Evolutionary conservation across 2,888 invertebrate genomes (phyloP), one percentile per base, ranked within the genome.

Genomic region (Ormyrus nitidulus): DNA sequence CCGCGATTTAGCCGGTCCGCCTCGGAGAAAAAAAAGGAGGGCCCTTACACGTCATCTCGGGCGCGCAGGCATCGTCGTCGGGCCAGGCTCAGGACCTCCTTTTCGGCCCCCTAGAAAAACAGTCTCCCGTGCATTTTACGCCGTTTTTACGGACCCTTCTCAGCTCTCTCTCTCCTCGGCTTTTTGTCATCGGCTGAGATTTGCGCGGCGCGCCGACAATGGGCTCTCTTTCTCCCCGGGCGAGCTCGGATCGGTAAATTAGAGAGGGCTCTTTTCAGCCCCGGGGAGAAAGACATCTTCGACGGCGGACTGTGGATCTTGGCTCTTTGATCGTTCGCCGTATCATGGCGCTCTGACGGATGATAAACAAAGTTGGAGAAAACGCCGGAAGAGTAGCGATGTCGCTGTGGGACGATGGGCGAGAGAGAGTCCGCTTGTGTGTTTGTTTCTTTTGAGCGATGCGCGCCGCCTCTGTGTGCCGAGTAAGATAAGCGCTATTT

Each of bases 121-220:
- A 46, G 51, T 11, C 6, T 66, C 10, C 53, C 69, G 71, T 65
- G 70, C 69, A 54, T 76, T 76, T 69, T 76, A 76, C 69, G 61
- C 34, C 59, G 66, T 66, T 77, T 77, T 77, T 70, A 58, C 77
- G n/a, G 75, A 70, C 70, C 75, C 80, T 69, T 65, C 80, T 76
- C 61, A 70, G 69, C 68, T 75, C 13, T 13, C 13, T 13, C 19
- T 19, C 19, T 19, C 19, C 19, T 48, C 70, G 53, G 62, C 19
- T n/a, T 71, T 72, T 80, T 76, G 79, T 79, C 70, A 19, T 58
- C 49, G 58, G 7, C 54, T 19, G 51, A 51, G 79, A 79, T 79
- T 79, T 74, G 48, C 68, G 19, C 19, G 19, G 19, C 10, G 2
- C 13, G 56, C 68, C 19, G 19, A 68, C 79, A 74, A 74, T 79